Base-by-base conservation (phyloP, 2,113 vertebrate genomes). In the Chloropsis cyanopogon region DNA sequence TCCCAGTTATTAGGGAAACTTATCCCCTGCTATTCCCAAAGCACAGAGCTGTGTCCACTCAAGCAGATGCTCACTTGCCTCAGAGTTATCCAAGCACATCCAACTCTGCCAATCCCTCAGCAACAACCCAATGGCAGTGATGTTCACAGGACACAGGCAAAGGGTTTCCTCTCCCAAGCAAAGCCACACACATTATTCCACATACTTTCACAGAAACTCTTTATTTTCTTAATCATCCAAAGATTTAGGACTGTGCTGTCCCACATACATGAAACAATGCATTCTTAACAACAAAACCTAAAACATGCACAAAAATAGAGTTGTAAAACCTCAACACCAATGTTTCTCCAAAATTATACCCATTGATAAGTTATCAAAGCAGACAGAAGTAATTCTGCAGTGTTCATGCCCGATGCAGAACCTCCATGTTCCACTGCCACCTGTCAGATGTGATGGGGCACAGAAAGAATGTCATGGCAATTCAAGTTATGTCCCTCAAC, bases 391-490 rank as follows among this genome's bases (percentile, higher is more conserved):
- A 31, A 72, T 28, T 70, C 47, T 31, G 25, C 50, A 68, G 37
- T 3, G 0, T 9, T 71, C 49, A 60, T 33, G 35, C 6, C 5
- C n/a, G 23, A 33, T 28, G 20, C 53, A 46, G 68, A 83, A 59
- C 25, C 25, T 12, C 10, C 46, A 17, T 0, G 0, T 28, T 64
- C 46, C 50, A 60, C 1, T 61, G 72, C 10, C 42, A 39, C n/a
- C 44, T 22, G 29, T 22, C 76, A 92, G 35, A 37, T 22, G 33
- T 3, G 21, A 56, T 6, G 6, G 21, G 37, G 77, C 46, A 26
- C 53, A 39, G 2, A 25, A 54, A 47, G 12, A 3, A 20, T 23
- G 77, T 7, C 9, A 29, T 2, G 6, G 18, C 29, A 86, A 66
- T 50, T 20, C 26, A 61, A 70, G 9, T 17, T 22, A 66, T 4